Evolutionary conservation across 2,113 vertebrate species (phyloP), one percentile per base, ranked within the genome.

Genomic region (Brienomyrus longianalis): DNA sequence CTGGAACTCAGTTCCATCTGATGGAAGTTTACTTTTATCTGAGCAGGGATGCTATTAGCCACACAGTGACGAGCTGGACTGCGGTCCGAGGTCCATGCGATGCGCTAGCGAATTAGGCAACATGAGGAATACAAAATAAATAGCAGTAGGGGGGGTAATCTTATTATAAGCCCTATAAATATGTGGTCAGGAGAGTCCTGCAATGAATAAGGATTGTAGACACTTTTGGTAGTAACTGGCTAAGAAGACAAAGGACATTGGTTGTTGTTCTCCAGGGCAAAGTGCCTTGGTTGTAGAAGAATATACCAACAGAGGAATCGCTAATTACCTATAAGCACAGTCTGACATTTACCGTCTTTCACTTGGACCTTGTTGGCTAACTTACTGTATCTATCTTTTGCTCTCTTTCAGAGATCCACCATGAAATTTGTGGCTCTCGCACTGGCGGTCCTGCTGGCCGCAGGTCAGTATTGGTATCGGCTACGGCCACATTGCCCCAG

Each of bases 381-480:
- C 27, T 89, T 52, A 50, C 2, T 62, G 54, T 59, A 59, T 83
- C 27, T 59, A 19, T 77, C 50, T n/a, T 5, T 48, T 85, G 43
- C 83, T 91, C 56, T 31, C n/a, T 59, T 43, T 6, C 80, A 92
- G 91, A 92, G 90, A 48, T 50, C 90, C 95, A 95, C 21, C 93
- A 96, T 96, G 96, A 96, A 96, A 90, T 95, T 95, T 47, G 88
- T 93, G 52, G 91, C 94, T 92, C 94, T 96, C 2, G 92, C 95
- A 86, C 92, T 96, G 11, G 89, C 92, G 21, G 90, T 96, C 90
- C 90, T 96, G 77, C 91, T 96, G 93, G 95, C 92, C 21, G 92
- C 95, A 91, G 95, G 96, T 96, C 89, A 93, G 94, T 92, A 91
- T 17, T 47, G 43, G 4, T 39, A 23, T 11, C 11, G 15, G 15